Evolutionary conservation across 2,797 vertebrate species (phyloP).

Genomic region (Odontamblyopus lacepedii): DNA sequence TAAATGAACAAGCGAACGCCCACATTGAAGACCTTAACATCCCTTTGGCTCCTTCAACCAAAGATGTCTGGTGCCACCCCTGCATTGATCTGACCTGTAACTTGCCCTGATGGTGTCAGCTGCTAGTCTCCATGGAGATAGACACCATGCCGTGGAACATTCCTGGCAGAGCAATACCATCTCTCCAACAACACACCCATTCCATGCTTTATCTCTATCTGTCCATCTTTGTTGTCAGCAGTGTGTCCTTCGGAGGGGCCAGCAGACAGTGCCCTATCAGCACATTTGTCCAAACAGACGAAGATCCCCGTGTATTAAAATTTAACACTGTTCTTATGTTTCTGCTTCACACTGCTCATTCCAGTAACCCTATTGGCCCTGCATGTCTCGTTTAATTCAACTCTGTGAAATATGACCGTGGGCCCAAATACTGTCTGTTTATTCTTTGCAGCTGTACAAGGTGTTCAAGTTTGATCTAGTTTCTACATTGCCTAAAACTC

Average conservation of each 20-base stretch:
- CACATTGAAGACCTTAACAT: too few species aligned
- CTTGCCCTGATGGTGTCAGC: too few species aligned
- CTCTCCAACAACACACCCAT: neutral
- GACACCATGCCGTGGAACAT: neutral
- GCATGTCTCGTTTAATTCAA: slow-evolving; percentile 53
- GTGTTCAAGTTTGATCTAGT: slow-evolving; percentile 50
- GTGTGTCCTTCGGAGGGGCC: slow-evolving; percentile 11
- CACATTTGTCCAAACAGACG: slow-evolving; percentile 20
- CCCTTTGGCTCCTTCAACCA: too few species aligned
- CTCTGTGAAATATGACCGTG: slow-evolving; percentile 46
- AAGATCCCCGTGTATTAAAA: slow-evolving; percentile 53
- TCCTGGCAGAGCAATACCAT: neutral
- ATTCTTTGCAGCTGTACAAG: slow-evolving; percentile 30
- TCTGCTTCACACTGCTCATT: slow-evolving; percentile 50
- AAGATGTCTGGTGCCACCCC: too few species aligned
- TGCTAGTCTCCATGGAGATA: neutral
- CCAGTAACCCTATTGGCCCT: slow-evolving; percentile 34
- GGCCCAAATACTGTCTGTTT: slow-evolving; percentile 37
- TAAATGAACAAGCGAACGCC: too few species aligned
- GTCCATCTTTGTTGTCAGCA: neutral
- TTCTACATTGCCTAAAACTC: slow-evolving; percentile 56
- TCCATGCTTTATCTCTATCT: neutral
- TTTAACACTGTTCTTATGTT: slow-evolving; percentile 49
- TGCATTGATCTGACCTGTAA: too few species aligned
- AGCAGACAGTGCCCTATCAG: slow-evolving; percentile 24